Conservation (phyloP, 2,113 vertebrate genomes). For the Lota lota region DNA sequence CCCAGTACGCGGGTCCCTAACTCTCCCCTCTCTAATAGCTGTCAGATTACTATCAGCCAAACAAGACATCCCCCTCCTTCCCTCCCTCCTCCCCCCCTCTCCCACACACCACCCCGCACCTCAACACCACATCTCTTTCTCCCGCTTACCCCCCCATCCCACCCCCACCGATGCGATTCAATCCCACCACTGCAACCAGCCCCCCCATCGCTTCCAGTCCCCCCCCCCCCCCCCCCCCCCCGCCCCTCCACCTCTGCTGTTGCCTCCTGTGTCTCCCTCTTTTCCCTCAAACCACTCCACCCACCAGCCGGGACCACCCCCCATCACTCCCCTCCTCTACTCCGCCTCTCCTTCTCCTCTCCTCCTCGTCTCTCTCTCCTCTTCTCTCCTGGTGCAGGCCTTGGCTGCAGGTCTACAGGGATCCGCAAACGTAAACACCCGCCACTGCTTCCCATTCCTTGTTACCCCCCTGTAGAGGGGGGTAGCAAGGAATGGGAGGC, state of each 20-base stretch:
- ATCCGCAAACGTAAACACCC: too few relatives aligned
- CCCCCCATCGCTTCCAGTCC: background rate
- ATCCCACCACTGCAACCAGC: background rate
- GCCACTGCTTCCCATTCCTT: too few relatives aligned
- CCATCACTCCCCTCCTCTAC: background rate
- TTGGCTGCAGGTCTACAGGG: too few relatives aligned
- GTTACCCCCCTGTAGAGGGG: too few relatives aligned
- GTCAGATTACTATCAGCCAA: slow-evolving; percentile 78
- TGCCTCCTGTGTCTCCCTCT: too few relatives aligned
- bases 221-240: slow-evolving; percentile 17
- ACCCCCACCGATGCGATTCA: background rate
- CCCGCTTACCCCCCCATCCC: background rate
- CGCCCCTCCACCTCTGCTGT: slow-evolving; percentile 28
- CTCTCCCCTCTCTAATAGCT: slow-evolving; percentile 72
- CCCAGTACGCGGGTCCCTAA: slow-evolving; percentile 56
- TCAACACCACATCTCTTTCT: background rate
- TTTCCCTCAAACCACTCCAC: background rate
- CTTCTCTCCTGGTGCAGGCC: background rate
- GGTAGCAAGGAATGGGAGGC: too few relatives aligned
- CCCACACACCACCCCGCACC: background rate
- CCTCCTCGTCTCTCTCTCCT: slow-evolving; percentile 15
- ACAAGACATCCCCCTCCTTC: slow-evolving; percentile 70
- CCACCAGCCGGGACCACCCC: too few relatives aligned
- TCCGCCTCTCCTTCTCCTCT: slow-evolving; percentile 2
- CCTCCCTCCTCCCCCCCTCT: slow-evolving; percentile 11